These are phyloP conservation scores for Drosophila nr. perissopoda DNA, from an alignment of 2,888 invertebrate species.

Conservation along the genomic window DNA sequence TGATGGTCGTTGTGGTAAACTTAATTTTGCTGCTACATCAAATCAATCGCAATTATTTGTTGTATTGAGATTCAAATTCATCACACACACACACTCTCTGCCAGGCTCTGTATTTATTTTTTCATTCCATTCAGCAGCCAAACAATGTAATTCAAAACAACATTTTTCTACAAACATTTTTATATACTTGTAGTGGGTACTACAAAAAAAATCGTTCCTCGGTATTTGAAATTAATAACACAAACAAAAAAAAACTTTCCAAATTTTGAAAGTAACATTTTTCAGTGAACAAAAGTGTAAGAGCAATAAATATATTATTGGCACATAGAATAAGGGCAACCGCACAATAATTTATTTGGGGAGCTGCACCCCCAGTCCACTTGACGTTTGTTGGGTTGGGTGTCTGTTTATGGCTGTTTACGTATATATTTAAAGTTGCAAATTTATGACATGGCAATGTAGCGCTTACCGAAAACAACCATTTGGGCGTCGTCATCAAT, in stretches of 20 bases:
- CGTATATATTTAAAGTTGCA: constrained; percentile 34
- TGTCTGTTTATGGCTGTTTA: constrained; percentile 26
- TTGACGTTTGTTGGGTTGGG: constrained; percentile 26
- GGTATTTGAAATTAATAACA: not conserved
- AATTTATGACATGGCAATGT: constrained; percentile 45
- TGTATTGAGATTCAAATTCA: not conserved
- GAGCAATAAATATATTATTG: constrained; percentile 10
- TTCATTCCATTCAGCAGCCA: not conserved
- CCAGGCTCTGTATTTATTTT: not conserved
- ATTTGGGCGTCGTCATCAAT: constrained; percentile 1
- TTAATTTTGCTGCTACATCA: constrained; percentile 32
- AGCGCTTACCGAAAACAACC: constrained; percentile 27
- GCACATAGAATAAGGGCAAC: constrained; percentile 7
- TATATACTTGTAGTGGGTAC: not conserved
- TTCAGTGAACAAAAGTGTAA: not conserved
- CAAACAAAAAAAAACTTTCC: not conserved
- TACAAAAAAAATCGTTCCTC: not conserved
- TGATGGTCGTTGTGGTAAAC: constrained; percentile 38
- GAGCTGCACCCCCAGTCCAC: constrained; percentile 7
- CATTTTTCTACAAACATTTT: not conserved
- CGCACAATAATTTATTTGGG: constrained; percentile 20
- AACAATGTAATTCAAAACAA: not conserved
- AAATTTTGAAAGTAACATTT: constrained; percentile 7
- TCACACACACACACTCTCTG: not conserved
- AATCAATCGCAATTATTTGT: not conserved